Conservation (phyloP, 2,113 vertebrate species). For the Microcebus lehilahytsara region DNA sequence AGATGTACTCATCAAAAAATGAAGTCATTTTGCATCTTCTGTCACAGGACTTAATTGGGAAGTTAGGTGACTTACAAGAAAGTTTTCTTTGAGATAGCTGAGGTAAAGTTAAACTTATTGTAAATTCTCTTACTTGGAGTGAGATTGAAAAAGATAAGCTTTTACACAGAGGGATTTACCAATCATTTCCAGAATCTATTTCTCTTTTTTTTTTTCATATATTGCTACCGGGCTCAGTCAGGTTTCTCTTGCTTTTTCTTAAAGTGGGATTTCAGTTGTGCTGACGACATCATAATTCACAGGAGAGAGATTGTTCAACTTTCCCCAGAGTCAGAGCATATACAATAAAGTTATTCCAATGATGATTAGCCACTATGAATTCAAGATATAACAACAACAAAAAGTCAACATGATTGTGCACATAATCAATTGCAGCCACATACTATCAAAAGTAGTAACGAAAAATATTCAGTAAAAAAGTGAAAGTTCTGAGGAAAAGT, state of each 20-base stretch:
- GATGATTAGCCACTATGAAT: neutral
- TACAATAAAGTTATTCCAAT: neutral
- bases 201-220: neutral
- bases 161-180: neutral
- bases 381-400: neutral
- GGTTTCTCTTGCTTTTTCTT: neutral
- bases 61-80: neutral
- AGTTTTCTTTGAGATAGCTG: neutral
- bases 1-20: neutral
- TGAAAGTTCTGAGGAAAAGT: neutral
- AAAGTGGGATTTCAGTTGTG: slow-evolving; percentile 17
- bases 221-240: neutral
- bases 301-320: neutral
- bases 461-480: neutral
- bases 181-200: neutral
- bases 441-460: neutral
- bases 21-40: slow-evolving; percentile 21
- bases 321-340: neutral
- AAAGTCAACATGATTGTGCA: neutral
- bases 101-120: neutral
- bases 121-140: slow-evolving; percentile 23
- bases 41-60: neutral
- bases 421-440: no score
- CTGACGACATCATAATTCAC: neutral
- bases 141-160: slow-evolving; percentile 20